Conservation (phyloP, 1,140 invertebrate species). For the Dendrolimus kikuchii region DNA sequence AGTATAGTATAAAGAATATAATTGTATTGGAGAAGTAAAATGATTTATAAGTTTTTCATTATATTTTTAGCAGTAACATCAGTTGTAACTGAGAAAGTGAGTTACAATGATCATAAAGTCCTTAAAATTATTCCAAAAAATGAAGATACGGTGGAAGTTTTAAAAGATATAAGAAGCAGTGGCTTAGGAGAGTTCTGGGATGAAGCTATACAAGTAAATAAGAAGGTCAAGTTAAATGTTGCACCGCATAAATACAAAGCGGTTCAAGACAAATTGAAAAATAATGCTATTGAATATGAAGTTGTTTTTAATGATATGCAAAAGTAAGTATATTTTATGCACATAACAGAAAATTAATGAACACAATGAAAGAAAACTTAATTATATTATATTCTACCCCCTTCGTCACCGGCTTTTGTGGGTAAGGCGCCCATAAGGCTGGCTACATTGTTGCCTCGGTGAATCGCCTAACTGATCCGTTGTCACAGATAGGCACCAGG, state of each 20-base stretch:
- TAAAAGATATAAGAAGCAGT: slow-evolving; percentile 23
- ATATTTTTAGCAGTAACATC: slow-evolving; percentile 10
- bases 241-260: slow-evolving; percentile 21
- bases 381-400: no score
- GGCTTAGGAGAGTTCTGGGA: slow-evolving; percentile 49
- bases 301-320: slow-evolving; percentile 39
- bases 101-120: slow-evolving; percentile 68
- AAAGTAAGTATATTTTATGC: slow-evolving; percentile 28
- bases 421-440: no score
- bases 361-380: no score
- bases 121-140: slow-evolving; percentile 63
- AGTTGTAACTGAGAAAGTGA: slow-evolving; percentile 26
- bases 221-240: slow-evolving; percentile 40
- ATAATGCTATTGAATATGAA: slow-evolving; percentile 18
- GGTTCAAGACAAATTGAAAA: slow-evolving; percentile 19
- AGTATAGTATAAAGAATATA: no score
- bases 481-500: no score
- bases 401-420: no score
- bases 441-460: no score
- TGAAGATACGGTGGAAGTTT: slow-evolving; percentile 27
- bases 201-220: slow-evolving; percentile 29
- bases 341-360: background rate
- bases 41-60: slow-evolving; percentile 5
- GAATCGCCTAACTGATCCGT: no score
- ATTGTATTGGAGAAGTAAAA: background rate